Evolutionary conservation across 2,113 vertebrate species (phyloP), one percentile per base, ranked within the genome.

Genomic region (Opisthocomus hoazin): DNA sequence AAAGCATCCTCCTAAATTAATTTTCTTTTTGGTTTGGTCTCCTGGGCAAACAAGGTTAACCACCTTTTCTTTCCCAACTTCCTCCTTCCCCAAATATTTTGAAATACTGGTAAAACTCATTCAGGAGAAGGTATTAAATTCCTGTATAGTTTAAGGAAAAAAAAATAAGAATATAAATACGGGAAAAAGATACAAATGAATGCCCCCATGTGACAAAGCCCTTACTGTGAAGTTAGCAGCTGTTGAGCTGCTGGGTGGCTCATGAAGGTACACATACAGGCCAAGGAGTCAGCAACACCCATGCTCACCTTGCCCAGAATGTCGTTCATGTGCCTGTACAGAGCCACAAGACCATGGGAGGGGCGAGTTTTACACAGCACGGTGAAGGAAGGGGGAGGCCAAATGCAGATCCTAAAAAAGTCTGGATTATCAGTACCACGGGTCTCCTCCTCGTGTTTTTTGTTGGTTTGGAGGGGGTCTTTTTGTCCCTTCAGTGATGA

Each of bases 261-360:
- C 19, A 46, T 7, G 0, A 2, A 58, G 65, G 30, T 5, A 58
- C 19, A 26, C 11, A 2, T 5, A 9, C 0, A 32, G 48, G 73
- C 66, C 70, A 50, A 68, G 73, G 2, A 7, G 77, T 17, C 63
- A 48, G 51, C 65, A 74, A 11, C 21, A 24, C 37, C 56, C 39
- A 74, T 79, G 37, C 21, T 7, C 83, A 30, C 22, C 86, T 20
- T 15, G 48, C 51, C 82, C 78, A 63, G 60, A 60, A 63, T 8
- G 4, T 5, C 20, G 26, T 3, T 53, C 65, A 39, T 24, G 46
- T 12, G 56, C 89, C 65, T 29, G 19, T 2, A n/a, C 0, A 32
- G 15, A 10, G 19, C 45, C 66, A 41, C 5, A 3, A 23, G 45
- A 74, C 58, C 34, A 43, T 2, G 41, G 2, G 4, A 23, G 50